These are phyloP conservation scores for Heliocidaris tuberculata DNA, from an alignment of 35 echinoderm and acorn worm species.

Conservation along the genomic window DNA sequence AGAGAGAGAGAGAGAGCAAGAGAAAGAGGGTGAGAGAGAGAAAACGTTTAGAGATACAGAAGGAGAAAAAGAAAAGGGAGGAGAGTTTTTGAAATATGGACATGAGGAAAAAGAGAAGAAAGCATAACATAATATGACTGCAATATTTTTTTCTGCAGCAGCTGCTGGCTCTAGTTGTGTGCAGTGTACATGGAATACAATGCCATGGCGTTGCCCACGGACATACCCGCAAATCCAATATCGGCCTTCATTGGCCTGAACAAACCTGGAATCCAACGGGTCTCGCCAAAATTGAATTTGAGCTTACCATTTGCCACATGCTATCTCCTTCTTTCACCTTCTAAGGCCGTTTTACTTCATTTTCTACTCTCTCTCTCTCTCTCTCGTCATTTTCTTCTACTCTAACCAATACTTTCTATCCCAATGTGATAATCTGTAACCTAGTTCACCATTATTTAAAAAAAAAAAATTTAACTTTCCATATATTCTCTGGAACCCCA, in stretches of 20 bases:
- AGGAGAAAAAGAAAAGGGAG: too few species aligned
- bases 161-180: background rate
- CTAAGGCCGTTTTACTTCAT: background rate
- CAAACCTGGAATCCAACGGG: background rate
- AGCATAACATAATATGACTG: background rate
- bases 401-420: background rate
- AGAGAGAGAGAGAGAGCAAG: too few species aligned
- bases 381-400: background rate
- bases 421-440: conserved; percentile 3
- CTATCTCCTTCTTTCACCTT: conserved; percentile 7
- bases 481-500: background rate
- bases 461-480: background rate
- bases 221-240: conserved; percentile 51
- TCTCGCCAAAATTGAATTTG: conserved; percentile 46
- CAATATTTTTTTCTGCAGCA: background rate
- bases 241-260: conserved; percentile 12
- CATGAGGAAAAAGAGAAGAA: background rate
- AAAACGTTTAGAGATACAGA: too few species aligned
- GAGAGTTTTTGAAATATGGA: too few species aligned
- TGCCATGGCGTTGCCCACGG: conserved; percentile 38
- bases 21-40: too few species aligned
- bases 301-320: conserved; percentile 1
- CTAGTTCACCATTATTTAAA: background rate
- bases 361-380: background rate
- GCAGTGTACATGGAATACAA: conserved; percentile 39